Evolutionary conservation across 2,113 vertebrate species (phyloP).

Genomic region (Hyla sarda): DNA sequence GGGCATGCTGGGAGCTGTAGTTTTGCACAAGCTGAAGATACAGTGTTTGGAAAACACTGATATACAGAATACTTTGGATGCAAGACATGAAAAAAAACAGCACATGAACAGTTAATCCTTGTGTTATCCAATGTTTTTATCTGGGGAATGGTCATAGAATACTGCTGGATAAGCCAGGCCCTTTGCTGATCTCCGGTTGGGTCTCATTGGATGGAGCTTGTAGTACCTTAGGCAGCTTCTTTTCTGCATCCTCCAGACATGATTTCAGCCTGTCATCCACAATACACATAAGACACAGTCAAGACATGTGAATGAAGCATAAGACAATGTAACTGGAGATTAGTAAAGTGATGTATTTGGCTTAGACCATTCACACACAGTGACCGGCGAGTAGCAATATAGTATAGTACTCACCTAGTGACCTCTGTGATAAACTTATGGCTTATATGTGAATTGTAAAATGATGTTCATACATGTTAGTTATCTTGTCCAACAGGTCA

Average conservation of each 20-base stretch:
- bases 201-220: neutral
- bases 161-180: neutral
- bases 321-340: neutral
- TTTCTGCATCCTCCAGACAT: neutral
- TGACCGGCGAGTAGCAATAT: neutral
- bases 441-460: neutral
- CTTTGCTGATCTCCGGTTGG: neutral
- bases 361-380: too few relatives aligned
- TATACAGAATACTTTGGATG: too few relatives aligned
- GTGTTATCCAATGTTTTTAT: neutral
- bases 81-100: too few relatives aligned
- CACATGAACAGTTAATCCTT: too few relatives aligned
- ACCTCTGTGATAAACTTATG: neutral
- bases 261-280: conserved; percentile 2
- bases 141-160: neutral
- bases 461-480: neutral
- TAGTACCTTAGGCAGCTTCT: too few relatives aligned
- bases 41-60: too few relatives aligned
- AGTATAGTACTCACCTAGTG: neutral
- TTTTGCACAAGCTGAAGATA: too few relatives aligned
- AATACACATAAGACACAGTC: neutral
- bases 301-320: neutral
- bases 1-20: too few relatives aligned
- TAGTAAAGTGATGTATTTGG: neutral
- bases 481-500: neutral